These are phyloP conservation scores for Dysmachus trigonus DNA, from an alignment of 2,888 invertebrate species.

Conservation along the genomic window DNA sequence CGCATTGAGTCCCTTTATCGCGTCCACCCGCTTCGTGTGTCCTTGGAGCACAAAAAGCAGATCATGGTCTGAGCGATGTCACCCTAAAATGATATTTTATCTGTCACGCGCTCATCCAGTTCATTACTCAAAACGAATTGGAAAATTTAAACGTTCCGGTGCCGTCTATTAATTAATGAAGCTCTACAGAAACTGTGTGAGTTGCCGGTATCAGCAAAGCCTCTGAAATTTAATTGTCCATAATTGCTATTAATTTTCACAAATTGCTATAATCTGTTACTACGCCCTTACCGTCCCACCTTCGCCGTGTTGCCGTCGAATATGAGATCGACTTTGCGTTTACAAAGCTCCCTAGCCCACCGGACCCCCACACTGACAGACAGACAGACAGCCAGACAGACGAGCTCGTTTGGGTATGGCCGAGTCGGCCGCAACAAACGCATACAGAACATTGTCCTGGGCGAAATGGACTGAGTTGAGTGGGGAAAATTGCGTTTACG, in stretches of 20 bases:
- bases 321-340: not conserved
- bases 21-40: not conserved
- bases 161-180: slow-evolving; percentile 13
- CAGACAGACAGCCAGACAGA: not conserved
- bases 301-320: not conserved
- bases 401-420: not conserved
- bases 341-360: not conserved
- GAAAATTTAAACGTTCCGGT: not conserved
- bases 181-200: not conserved
- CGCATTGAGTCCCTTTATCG: not conserved
- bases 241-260: slow-evolving; percentile 29
- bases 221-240: slow-evolving; percentile 23
- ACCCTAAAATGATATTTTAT: not conserved
- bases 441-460: not conserved
- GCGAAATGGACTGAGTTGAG: not conserved
- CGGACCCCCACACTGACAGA: not conserved
- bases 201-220: not conserved
- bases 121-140: slow-evolving; percentile 15
- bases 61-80: not conserved
- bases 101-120: not conserved
- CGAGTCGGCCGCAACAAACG: not conserved
- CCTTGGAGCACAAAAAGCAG: not conserved
- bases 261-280: slow-evolving; percentile 32
- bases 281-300: not conserved
- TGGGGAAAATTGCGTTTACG: slow-evolving; percentile 12